These are phyloP conservation scores for Crypturellus undulatus DNA, from an alignment of 2,113 vertebrate genomes.

Conservation along the genomic window DNA sequence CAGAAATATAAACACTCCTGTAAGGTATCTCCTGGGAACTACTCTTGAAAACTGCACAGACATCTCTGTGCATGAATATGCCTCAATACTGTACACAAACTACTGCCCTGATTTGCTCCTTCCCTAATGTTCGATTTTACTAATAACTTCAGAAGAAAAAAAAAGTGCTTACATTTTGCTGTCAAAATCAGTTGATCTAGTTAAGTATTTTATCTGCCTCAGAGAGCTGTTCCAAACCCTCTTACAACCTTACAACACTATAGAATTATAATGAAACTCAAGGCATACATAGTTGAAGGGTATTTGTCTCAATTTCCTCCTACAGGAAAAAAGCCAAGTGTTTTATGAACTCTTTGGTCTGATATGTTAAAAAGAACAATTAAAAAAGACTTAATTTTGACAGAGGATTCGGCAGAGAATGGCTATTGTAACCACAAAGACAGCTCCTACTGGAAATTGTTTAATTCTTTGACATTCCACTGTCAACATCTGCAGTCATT, in stretches of 20 bases:
- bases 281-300: neutral
- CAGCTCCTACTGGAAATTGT: neutral
- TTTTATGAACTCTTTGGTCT: neutral
- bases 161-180: neutral
- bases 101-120: neutral
- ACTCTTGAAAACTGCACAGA: neutral
- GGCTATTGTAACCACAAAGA: neutral
- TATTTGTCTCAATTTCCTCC: neutral
- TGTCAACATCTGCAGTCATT: neutral
- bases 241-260: neutral
- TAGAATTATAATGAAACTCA: conserved; percentile 5
- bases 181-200: neutral
- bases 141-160: neutral
- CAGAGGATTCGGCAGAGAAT: neutral
- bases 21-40: neutral
- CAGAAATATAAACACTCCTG: neutral
- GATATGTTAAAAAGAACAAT: neutral
- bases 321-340: neutral
- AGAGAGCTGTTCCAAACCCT: neutral
- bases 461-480: neutral
- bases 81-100: neutral
- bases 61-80: neutral
- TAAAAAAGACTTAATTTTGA: neutral
- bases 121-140: neutral
- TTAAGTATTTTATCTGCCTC: neutral